Percentiles rank a stretch among this genome's conserved stretches.
Conservation (phyloP, 1,140 invertebrate genomes). For the Samia ricini region DNA sequence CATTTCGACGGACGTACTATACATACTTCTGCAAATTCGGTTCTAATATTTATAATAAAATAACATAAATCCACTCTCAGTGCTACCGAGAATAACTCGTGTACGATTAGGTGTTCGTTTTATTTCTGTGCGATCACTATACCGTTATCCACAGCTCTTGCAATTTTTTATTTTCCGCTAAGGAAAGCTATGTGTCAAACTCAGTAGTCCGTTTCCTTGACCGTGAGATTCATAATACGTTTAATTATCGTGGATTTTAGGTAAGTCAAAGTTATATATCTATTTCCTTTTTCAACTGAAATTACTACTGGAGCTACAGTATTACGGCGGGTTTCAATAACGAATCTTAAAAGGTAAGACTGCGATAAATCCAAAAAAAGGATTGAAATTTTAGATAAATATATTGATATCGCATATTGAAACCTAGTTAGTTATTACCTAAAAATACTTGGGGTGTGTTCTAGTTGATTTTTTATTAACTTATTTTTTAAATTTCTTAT, state of each 20-base stretch:
- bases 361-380: too few relatives aligned
- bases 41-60: constrained; percentile 45
- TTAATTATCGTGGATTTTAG: constrained; percentile 21
- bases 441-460: too few relatives aligned
- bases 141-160: constrained; percentile 14
- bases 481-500: too few relatives aligned
- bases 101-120: constrained; percentile 24
- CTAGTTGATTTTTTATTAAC: too few relatives aligned
- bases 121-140: constrained; percentile 27
- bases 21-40: constrained; percentile 51
- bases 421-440: too few relatives aligned
- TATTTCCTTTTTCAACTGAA: neutral
- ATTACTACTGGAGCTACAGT: neutral
- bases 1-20: constrained; percentile 53
- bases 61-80: constrained; percentile 34
- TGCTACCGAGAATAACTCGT: constrained; percentile 34
- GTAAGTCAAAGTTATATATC: constrained; percentile 22
- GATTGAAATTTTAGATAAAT: too few relatives aligned
- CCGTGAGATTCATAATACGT: constrained; percentile 17
- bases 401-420: too few relatives aligned
- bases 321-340: too few relatives aligned
- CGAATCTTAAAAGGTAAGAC: too few relatives aligned
- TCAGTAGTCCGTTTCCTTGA: constrained; percentile 21
- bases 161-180: constrained; percentile 17
- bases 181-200: constrained; percentile 11